Evolutionary conservation across 1,140 invertebrate genomes (phyloP), one percentile per base, ranked within the genome.

Genomic region (Melipona quadrifasciata): DNA sequence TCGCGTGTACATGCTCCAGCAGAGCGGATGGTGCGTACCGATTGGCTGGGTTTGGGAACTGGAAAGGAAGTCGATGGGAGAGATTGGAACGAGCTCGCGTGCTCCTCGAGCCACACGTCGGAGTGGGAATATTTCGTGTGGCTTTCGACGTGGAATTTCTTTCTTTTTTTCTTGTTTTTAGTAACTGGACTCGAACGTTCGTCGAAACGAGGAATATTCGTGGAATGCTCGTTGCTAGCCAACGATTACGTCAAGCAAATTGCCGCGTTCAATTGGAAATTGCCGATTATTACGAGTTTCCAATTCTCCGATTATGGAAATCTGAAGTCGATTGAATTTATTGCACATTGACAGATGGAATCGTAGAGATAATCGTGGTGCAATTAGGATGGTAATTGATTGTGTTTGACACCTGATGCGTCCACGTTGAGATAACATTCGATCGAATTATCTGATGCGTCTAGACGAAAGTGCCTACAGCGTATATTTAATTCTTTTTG

Each of bases 41-140:
- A 39, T 27, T n/a, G 53, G 68, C 58, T 61, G 57, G 34, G 75
- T 79, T 83, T 79, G 55, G 67, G 34, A 68, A 21, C 53, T 68
- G 24, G 65, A 78, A 70, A 83, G 81, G 27, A 68, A 82, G 73
- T 68, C 58, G 67, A 82, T 39, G 80, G 58, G 31, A 68, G 71
- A 65, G 74, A 61, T 51, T 16, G 67, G 76, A 79, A 84, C 55
- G 67, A 53, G 73, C 71, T 78, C 74, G 82, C 65, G 61, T 83
- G 75, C 31, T n/a, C 21, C 51, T 19, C 51, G 31, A n/a, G n/a
- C n/a, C n/a, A 57, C 19, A 16, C 24, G 19, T 2, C n/a, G 21
- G 12, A 47, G 57, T 5, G 71, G 70, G 71, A 27, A 74, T 31
- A 61, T 27, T 55, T 64, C 39, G 12, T 71, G 24, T 19, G n/a